phyloP scores from a whole-genome alignment of 2,797 vertebrate species.

The Diceros bicornis region DNA sequence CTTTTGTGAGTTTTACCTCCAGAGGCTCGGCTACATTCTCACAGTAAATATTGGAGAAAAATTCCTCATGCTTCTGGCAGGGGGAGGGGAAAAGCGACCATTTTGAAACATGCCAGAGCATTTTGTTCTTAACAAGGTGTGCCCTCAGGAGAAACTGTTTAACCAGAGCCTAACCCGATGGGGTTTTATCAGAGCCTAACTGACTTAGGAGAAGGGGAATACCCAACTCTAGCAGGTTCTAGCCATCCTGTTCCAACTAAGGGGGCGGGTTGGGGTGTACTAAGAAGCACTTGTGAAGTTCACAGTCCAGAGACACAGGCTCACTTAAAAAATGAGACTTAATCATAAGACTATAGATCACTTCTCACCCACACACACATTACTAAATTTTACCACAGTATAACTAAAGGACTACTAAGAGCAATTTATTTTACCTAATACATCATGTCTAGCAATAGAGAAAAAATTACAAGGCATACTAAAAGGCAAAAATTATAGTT shows the following conservation, averaged over 20 bases:
- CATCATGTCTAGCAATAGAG: not conserved
- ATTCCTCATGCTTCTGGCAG: not conserved
- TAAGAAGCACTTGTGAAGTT: not conserved
- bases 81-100: not conserved
- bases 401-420: not conserved
- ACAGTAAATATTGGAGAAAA: not conserved
- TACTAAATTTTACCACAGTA: not conserved
- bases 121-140: not conserved
- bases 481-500: conserved; percentile 5
- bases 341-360: not conserved
- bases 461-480: not conserved
- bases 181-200: too few relatives aligned
- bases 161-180: too few relatives aligned
- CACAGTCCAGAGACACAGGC: not conserved
- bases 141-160: too few relatives aligned
- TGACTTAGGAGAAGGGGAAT: too few relatives aligned
- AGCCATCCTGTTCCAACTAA: not conserved
- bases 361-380: not conserved
- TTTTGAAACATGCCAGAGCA: not conserved
- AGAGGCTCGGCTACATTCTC: not conserved
- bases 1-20: not conserved
- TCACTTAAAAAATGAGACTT: not conserved
- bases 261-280: too few relatives aligned
- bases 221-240: not conserved
- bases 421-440: not conserved